Evolutionary conservation across 2,888 invertebrate genomes (phyloP).

Genomic region (Operophtera brumata): DNA sequence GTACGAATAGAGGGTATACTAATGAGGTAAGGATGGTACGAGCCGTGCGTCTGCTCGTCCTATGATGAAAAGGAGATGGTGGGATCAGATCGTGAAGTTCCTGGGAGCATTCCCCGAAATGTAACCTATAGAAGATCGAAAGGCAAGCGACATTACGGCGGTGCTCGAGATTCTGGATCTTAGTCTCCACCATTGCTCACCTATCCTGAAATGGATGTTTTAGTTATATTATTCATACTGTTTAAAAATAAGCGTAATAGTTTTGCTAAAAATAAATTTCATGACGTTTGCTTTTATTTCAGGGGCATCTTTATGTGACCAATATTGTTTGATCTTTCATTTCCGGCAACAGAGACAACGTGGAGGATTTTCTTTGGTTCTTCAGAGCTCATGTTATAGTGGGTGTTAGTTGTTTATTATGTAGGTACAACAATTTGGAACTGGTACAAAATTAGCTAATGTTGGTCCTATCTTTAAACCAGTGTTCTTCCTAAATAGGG

Average conservation of each 20-base stretch:
- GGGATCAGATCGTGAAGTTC: too few species aligned
- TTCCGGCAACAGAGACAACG: conserved; percentile 19
- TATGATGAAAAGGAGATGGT: too few species aligned
- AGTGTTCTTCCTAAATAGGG: conserved; percentile 25
- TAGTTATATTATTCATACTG: not conserved
- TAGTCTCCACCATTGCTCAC: too few species aligned
- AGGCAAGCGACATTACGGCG: too few species aligned
- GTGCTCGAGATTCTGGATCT: too few species aligned
- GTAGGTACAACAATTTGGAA: conserved; percentile 22
- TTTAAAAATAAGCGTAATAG: not conserved
- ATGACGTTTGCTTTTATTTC: conserved; percentile 19
- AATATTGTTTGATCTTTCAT: conserved; percentile 17
- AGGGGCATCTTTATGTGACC: conserved; percentile 21
- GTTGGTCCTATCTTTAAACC: conserved; percentile 18
- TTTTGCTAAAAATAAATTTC: conserved; percentile 16
- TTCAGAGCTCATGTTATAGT: conserved; percentile 13
- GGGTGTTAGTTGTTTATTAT: conserved; percentile 16
- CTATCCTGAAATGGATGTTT: too few species aligned
- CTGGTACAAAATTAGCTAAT: conserved; percentile 23
- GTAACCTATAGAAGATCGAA: too few species aligned
- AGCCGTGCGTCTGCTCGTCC: too few species aligned
- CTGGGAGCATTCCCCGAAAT: too few species aligned
- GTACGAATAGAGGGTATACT: too few species aligned
- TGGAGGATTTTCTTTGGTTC: conserved; percentile 8
- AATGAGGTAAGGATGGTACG: too few species aligned